Percentiles rank a stretch among this genome's conserved stretches.
Evolutionary conservation across 2,888 invertebrate species (phyloP).

Genomic region (Pimpla rufipes): DNA sequence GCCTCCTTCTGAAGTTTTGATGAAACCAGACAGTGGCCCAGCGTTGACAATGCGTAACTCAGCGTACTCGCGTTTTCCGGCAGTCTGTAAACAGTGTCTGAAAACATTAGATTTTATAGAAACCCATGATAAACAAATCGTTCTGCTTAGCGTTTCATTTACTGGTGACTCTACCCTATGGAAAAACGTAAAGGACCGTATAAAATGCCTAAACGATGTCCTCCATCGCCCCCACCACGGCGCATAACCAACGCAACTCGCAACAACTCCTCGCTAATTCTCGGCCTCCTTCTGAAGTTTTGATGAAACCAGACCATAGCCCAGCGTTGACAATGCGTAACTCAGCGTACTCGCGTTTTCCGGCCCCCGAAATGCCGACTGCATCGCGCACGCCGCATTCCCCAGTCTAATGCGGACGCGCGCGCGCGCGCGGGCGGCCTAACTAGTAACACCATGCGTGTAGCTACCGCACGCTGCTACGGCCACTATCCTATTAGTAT

Average conservation of each 20-base stretch:
- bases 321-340: constrained; percentile 20
- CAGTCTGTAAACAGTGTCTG: too few relatives aligned
- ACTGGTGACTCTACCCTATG: too few relatives aligned
- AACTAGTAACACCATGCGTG: constrained; percentile 51
- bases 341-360: constrained; percentile 54
- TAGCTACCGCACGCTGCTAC: constrained; percentile 36
- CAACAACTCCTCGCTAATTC: too few relatives aligned
- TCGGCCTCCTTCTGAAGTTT: not conserved
- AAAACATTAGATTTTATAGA: too few relatives aligned
- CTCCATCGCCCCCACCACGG: too few relatives aligned
- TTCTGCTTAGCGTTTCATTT: too few relatives aligned
- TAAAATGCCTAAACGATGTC: too few relatives aligned
- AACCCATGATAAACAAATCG: too few relatives aligned
- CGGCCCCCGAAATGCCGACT: constrained; percentile 20
- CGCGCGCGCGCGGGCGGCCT: too few relatives aligned
- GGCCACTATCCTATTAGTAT: constrained; percentile 60
- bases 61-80: constrained; percentile 51
- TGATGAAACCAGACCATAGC: constrained; percentile 1
- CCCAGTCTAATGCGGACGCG: constrained; percentile 41
- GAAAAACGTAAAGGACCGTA: too few relatives aligned
- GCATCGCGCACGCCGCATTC: constrained; percentile 43
- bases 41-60: constrained; percentile 27
- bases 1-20: constrained; percentile 1
- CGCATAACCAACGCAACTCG: too few relatives aligned
- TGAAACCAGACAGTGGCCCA: not conserved